Base-by-base conservation (phyloP, 2,113 vertebrate species). In the Leucoraja erinaceus region DNA sequence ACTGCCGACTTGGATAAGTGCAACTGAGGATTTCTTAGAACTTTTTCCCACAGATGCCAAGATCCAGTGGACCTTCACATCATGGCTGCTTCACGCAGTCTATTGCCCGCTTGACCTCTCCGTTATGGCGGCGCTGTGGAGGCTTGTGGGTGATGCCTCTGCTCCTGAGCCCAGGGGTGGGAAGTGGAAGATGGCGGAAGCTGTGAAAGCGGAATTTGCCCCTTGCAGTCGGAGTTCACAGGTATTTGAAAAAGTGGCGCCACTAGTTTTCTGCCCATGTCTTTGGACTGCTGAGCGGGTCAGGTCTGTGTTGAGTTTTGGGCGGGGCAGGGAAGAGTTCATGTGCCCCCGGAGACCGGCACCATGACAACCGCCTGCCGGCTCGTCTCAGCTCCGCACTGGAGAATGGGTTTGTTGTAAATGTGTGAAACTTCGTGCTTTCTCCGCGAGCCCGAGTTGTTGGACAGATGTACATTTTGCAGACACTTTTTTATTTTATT, bases 191-290 rank as follows among this genome's bases (percentile, higher is more conserved):
- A 94, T 94, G 93, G 78, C 93, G 7, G 93, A 93, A 72, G 93
- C 92, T 94, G 70, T 95, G 93, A 95, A 93, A 38, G 93, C 93
- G 90, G 93, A 93, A 93, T 92, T 93, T 72, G 70, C 93, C 93
- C 93, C 92, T 33, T 93, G 78, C 94, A 94, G 93, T 93, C 47
- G 81, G 90, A 92, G 76, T 72, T 72, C 92, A 78, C 94, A 96
- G 95, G 95, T 95, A 25, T 63, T 93, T 31, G 54, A 5, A 18
- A 47, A 56, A 28, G 31, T 5, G 59, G 56, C 61, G 59, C 14
- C n/a, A 20, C 12, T 11, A 28, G 4, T 61, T 11, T 61, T 28
- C 18, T 22, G 76, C 8, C 0, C 38, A 47, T 47, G 38, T 47
- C 3, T 16, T 16, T 2, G 8, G 18, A 22, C 79, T 2, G 81